Conservation (phyloP, 1,140 invertebrate species). For the Frieseomelitta varia region DNA sequence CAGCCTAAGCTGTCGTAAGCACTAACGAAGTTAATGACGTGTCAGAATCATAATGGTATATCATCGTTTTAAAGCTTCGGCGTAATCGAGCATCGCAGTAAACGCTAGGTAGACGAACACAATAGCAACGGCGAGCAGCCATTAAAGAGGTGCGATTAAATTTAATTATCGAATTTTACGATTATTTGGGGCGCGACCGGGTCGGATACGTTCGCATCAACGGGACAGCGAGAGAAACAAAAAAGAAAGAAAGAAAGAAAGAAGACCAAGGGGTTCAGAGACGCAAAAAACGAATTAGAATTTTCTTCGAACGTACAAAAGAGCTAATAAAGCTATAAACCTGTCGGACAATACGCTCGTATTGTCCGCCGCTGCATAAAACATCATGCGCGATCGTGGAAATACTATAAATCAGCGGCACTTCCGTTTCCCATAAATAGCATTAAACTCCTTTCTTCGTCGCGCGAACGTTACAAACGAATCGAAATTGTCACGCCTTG, state of each 20-base stretch:
- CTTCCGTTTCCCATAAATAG: conserved; percentile 46
- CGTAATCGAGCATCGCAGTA: conserved; percentile 80
- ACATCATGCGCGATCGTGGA: neutral
- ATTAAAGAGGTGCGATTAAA: conserved; percentile 80
- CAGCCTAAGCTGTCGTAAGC: conserved; percentile 57
- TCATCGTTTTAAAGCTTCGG: conserved; percentile 77
- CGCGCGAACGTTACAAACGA: conserved; percentile 14
- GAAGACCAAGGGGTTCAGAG: conserved; percentile 24
- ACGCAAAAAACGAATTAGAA: conserved; percentile 62
- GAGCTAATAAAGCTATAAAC: conserved; percentile 67
- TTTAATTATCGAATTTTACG: conserved; percentile 82
- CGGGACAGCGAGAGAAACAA: conserved; percentile 3
- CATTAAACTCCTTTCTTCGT: conserved; percentile 1
- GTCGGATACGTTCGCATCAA: neutral
- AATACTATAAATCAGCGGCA: conserved; percentile 18
- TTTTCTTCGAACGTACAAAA: conserved; percentile 47
- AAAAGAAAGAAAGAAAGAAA: conserved; percentile 21
- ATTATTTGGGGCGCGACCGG: conserved; percentile 73
- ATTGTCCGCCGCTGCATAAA: conserved; percentile 24
- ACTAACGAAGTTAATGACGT: conserved; percentile 79
- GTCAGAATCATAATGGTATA: conserved; percentile 79
- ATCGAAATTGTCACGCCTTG: neutral
- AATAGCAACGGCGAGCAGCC: conserved; percentile 70
- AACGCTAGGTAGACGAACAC: conserved; percentile 68
- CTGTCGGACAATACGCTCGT: conserved; percentile 16